Conservation (phyloP, 1,140 invertebrate species). For the Pachyrhynchus sulphureomaculatus region DNA sequence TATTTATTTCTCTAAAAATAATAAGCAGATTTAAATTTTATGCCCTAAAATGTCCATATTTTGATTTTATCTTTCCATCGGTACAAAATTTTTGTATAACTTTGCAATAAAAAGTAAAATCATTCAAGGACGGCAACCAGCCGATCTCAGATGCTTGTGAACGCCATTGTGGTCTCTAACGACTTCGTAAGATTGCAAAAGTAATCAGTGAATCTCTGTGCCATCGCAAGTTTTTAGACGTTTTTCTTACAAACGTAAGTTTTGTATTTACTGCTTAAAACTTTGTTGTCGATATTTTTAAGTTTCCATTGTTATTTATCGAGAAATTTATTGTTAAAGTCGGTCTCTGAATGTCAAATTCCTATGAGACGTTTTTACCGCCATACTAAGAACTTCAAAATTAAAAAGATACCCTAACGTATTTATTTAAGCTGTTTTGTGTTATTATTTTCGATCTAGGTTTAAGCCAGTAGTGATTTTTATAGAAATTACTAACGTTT, state of each 20-base stretch:
- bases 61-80: constrained; percentile 14
- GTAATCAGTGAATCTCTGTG: constrained; percentile 58
- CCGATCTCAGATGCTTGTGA: constrained; percentile 43
- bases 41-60: not conserved
- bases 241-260: constrained; percentile 55
- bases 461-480: not conserved
- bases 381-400: constrained; percentile 50
- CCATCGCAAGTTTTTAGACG: constrained; percentile 62
- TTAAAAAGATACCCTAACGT: constrained; percentile 32
- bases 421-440: not conserved
- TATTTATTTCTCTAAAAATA: constrained; percentile 27
- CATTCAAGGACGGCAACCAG: constrained; percentile 21
- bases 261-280: constrained; percentile 45
- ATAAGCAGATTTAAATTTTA: constrained; percentile 21
- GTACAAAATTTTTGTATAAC: constrained; percentile 13
- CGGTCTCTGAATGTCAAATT: constrained; percentile 62
- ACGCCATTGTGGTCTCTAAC: constrained; percentile 80
- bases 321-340: constrained; percentile 53
- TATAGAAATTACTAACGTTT: no score
- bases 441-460: not conserved
- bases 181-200: constrained; percentile 62
- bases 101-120: constrained; percentile 8
- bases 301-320: constrained; percentile 50
- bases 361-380: constrained; percentile 61
- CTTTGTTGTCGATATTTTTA: constrained; percentile 52